Percentiles rank a stretch among this genome's conserved stretches.
Conservation (phyloP, 2,797 vertebrate genomes). For the Streptopelia turtur region DNA sequence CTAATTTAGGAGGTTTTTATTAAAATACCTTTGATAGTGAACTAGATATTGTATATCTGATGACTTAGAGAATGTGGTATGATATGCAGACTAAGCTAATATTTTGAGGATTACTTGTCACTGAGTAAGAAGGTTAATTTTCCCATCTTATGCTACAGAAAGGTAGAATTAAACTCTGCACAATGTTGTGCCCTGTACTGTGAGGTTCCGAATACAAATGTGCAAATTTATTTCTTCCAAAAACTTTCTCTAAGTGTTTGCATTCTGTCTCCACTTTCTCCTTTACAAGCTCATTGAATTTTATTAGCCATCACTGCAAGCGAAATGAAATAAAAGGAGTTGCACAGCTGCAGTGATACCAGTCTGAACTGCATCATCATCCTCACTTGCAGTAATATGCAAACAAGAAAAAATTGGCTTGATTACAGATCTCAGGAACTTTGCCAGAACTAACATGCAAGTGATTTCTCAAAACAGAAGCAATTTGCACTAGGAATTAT, state of each 20-base stretch:
- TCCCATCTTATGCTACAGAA: background rate
- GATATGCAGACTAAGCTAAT: background rate
- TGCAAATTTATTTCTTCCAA: background rate
- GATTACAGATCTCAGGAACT: background rate
- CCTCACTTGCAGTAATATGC: background rate
- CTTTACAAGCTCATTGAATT: conserved; percentile 26
- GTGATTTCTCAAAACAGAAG: background rate
- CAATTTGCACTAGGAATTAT: background rate
- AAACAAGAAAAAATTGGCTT: background rate
- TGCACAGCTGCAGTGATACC: conserved; percentile 26
- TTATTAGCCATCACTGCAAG: conserved; percentile 35
- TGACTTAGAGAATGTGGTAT: background rate
- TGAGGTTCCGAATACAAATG: background rate
- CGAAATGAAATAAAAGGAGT: conserved; percentile 13
- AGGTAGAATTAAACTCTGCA: background rate
- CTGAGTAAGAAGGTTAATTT: background rate
- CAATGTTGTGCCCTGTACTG: background rate
- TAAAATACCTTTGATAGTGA: background rate
- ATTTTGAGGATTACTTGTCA: background rate
- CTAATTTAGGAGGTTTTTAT: background rate
- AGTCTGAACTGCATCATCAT: conserved; percentile 14
- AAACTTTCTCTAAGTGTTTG: background rate
- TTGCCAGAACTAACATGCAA: background rate
- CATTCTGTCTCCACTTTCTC: conserved; percentile 5
- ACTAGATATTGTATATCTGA: background rate